Conservation (phyloP, 2,888 invertebrate species). For the Heteromyza rotundicornis region DNA sequence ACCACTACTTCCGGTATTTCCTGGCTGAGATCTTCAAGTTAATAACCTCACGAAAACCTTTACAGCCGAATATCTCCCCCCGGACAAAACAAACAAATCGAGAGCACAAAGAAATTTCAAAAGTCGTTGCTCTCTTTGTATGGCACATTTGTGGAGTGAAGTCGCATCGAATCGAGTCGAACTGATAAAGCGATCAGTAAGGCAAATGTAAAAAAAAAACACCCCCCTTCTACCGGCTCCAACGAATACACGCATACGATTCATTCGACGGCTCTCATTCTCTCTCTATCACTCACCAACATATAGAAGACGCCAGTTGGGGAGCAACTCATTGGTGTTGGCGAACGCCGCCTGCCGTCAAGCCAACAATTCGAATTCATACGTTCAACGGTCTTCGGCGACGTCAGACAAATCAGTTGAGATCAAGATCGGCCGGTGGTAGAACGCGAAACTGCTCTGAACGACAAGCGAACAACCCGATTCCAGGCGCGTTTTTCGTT, state of each 20-base stretch:
- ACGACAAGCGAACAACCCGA: slow-evolving; percentile 7
- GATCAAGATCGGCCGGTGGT: slow-evolving; percentile 46
- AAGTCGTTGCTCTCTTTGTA: neutral
- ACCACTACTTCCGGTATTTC: slow-evolving; percentile 10
- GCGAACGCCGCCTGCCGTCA: too few relatives aligned
- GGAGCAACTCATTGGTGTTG: too few relatives aligned
- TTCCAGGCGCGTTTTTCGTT: neutral
- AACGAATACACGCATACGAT: too few relatives aligned
- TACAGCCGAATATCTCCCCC: too few relatives aligned
- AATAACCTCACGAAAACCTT: neutral
- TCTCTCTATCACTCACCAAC: neutral
- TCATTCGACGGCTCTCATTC: neutral
- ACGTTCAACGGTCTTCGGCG: slow-evolving; percentile 36
- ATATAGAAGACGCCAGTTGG: neutral
- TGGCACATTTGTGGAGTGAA: too few relatives aligned
- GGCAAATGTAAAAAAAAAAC: too few relatives aligned
- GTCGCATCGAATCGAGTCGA: too few relatives aligned
- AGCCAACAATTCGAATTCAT: slow-evolving; percentile 17
- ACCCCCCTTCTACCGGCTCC: too few relatives aligned
- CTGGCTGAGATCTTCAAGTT: neutral
- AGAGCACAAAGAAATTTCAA: neutral
- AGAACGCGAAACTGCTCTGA: slow-evolving; percentile 33
- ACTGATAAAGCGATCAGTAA: too few relatives aligned
- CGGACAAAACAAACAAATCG: too few relatives aligned
- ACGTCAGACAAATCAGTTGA: slow-evolving; percentile 45